Evolutionary conservation across 2,888 invertebrate genomes (phyloP).

Genomic region (Mythimna impura): DNA sequence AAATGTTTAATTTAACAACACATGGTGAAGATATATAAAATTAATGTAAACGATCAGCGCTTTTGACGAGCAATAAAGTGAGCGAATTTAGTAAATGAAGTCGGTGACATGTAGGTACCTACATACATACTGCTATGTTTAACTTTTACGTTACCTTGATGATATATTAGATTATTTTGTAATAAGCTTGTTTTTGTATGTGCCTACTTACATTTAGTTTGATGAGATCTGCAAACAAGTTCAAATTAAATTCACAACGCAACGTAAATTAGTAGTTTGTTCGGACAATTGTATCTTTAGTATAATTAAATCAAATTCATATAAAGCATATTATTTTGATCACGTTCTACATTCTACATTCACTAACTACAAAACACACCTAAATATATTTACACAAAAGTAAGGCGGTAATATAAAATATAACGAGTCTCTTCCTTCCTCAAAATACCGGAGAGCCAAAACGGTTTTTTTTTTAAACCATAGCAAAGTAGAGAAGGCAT

Average conservation of each 20-base stretch:
- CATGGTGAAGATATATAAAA: slow-evolving; percentile 5
- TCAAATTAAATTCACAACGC: too few relatives aligned
- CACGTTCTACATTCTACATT: too few relatives aligned
- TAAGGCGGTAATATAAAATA: slow-evolving; percentile 35
- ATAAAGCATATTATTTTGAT: too few relatives aligned
- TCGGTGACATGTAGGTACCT: background rate
- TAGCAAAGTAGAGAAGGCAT: slow-evolving; percentile 36
- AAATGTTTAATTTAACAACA: slow-evolving; percentile 41
- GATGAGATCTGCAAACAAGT: too few relatives aligned
- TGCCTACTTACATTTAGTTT: too few relatives aligned
- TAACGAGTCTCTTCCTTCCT: slow-evolving; percentile 34
- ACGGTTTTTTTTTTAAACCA: slow-evolving; percentile 22
- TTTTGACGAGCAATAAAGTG: slow-evolving; percentile 21
- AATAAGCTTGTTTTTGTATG: too few relatives aligned
- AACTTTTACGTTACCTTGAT: too few relatives aligned
- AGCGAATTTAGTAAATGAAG: background rate
- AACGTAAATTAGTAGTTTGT: too few relatives aligned
- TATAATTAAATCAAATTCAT: too few relatives aligned
- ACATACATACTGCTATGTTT: background rate
- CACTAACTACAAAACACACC: too few relatives aligned
- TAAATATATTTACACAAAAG: background rate
- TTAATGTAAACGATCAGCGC: slow-evolving; percentile 1
- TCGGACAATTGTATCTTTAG: too few relatives aligned
- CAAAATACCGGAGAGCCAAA: slow-evolving; percentile 23
- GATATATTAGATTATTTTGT: too few relatives aligned